Evolutionary conservation across 2,888 invertebrate species (phyloP).

Genomic region (Agrochola lota): DNA sequence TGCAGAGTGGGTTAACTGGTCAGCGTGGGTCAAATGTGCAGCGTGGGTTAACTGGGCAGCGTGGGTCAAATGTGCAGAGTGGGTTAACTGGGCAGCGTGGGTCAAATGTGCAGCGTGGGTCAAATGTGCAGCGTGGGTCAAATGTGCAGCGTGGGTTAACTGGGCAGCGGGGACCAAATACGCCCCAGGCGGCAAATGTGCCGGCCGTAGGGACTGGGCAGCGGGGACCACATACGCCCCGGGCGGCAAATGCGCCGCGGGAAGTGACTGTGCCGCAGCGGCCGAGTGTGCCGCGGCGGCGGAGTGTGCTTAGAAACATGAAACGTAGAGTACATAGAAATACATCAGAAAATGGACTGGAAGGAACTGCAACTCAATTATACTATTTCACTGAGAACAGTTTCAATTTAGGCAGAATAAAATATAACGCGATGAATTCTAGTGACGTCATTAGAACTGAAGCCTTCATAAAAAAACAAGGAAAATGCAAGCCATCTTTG

Average conservation of each 20-base stretch:
- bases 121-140: neutral
- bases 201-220: no score
- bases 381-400: slow-evolving; percentile 60
- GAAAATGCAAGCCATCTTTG: slow-evolving; percentile 57
- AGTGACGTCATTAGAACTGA: slow-evolving; percentile 45
- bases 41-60: neutral
- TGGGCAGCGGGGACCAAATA: no score
- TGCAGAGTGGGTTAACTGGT: no score
- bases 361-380: slow-evolving; percentile 53
- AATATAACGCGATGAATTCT: slow-evolving; percentile 40
- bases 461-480: slow-evolving; percentile 57
- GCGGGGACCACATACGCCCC: no score
- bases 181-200: neutral
- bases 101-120: fast-evolving
- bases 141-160: neutral
- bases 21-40: no score
- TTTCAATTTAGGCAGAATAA: slow-evolving; percentile 51
- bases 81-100: neutral
- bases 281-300: neutral
- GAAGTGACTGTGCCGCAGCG: neutral
- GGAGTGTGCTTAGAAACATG: neutral
- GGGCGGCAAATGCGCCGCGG: neutral
- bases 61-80: neutral
- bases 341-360: slow-evolving; percentile 29
- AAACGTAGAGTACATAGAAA: slow-evolving; percentile 21